A percentile compares a stretch with the other conserved stretches of the same genome.
These are phyloP conservation scores for Cheilosia pagana DNA, from an alignment of 2,888 invertebrate genomes.

Conservation along the genomic window DNA sequence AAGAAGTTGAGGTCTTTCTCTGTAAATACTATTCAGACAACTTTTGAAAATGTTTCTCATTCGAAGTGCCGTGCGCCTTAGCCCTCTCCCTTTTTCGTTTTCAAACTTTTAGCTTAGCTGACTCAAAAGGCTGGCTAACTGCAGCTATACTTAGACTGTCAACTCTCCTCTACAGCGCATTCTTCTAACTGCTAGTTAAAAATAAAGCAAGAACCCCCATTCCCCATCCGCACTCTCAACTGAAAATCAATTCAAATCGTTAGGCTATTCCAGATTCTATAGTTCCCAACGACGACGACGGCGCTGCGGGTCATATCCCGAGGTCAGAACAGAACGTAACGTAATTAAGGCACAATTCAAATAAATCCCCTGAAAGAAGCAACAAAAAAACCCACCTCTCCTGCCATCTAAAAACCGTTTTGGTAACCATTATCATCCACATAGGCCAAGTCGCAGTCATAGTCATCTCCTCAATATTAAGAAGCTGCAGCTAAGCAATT, in stretches of 20 bases:
- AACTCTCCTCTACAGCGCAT: no score
- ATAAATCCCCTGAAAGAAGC: slow-evolving; percentile 36
- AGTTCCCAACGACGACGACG: not conserved
- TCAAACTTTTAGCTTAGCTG: no score
- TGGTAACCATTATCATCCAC: slow-evolving; percentile 17
- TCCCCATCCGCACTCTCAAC: not conserved
- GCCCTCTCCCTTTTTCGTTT: no score
- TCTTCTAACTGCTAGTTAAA: no score
- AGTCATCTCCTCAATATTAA: slow-evolving; percentile 55
- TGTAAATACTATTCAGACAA: no score
- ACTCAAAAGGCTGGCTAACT: no score
- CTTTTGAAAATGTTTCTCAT: no score
- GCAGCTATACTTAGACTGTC: no score
- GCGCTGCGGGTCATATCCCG: slow-evolving; percentile 20
- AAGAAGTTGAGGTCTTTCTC: no score
- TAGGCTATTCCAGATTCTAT: no score
- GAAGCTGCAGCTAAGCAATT: slow-evolving; percentile 65
- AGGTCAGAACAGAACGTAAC: slow-evolving; percentile 54
- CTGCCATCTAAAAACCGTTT: slow-evolving; percentile 12
- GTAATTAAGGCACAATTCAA: slow-evolving; percentile 63
- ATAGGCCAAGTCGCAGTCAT: slow-evolving; percentile 29
- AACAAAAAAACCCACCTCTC: slow-evolving; percentile 16
- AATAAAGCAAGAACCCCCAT: no score
- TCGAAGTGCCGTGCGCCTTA: no score
- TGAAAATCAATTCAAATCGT: not conserved